Evolutionary conservation across 64 coral and sea anemone genomes (phyloP).

Genomic region (Trachythela sp.): DNA sequence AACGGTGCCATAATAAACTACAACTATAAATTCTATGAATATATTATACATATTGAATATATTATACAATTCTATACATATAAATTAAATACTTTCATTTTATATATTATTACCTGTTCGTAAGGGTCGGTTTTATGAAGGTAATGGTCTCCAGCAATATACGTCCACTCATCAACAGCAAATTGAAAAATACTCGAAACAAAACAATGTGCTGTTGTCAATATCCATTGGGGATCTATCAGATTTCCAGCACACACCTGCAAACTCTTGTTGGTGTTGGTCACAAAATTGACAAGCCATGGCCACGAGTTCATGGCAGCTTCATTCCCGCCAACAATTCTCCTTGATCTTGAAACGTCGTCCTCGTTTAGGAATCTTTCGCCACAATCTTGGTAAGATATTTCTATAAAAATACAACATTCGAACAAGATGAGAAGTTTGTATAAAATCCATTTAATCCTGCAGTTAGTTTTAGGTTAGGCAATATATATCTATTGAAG

Average conservation of each 20-base stretch:
- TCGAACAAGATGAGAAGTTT: neutral
- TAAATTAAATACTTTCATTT: neutral
- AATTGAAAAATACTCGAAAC: neutral
- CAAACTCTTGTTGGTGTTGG: neutral
- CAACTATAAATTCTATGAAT: no score
- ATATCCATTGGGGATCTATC: neutral
- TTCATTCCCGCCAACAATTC: neutral
- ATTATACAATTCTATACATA: neutral
- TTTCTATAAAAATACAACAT: neutral
- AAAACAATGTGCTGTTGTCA: conserved; percentile 16
- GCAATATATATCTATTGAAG: no score
- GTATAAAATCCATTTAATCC: no score
- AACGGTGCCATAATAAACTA: no score
- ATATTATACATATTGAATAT: neutral
- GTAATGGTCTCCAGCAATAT: neutral
- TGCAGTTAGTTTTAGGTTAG: no score
- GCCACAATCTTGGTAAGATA: neutral
- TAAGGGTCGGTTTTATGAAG: neutral
- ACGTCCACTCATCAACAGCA: neutral
- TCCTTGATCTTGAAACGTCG: neutral
- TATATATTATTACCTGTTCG: neutral
- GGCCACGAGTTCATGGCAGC: neutral
- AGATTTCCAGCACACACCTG: neutral
- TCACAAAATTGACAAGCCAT: neutral
- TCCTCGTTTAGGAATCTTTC: neutral